Evolutionary conservation across 2,888 invertebrate genomes (phyloP), one percentile per base, ranked within the genome.

Genomic region (Callyntrura sp.): DNA sequence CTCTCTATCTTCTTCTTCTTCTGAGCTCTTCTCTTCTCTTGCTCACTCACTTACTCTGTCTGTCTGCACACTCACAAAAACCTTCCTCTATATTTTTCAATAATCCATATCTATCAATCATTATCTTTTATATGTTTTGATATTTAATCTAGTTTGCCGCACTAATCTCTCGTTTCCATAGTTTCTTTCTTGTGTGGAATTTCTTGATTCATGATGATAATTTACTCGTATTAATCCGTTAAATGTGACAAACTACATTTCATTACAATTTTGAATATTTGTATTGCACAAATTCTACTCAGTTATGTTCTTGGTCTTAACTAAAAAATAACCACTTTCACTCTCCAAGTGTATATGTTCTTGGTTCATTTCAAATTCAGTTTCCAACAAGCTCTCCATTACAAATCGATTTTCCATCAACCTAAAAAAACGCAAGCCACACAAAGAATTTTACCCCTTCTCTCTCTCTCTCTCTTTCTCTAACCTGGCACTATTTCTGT

Each of bases 31-130:
- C 90, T 90, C 79, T 76, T 92, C 91, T 92, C 82, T 90, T 87
- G 68, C 89, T 88, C 90, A 86, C 87, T 88, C 60, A 65, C 85
- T 62, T 62, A 88, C 88, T 91, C 85, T 92, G 90, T 93, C 91
- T 93, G 91, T 92, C 90, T 91, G 89, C 90, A 90, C 91, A 91
- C 87, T 87, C 84, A 70, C 85, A 85, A 88, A 84, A 79, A 73
- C 73, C 73, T 51, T 76, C 70, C 70, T 48, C 11, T 11, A n/a
- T 73, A 23, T 14, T 48, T 51, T 51, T 51, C 20, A 76, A 73
- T 73, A 73, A 70, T 70, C 43, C 45, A 68, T 68, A 43, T 43
- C n/a, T 35, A 65, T 25, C 35, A 28, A 11, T 82, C 20, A 35
- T 60, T 55, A 57, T 55, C 23, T n/a, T 57, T 3, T 11, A 23